Conservation (phyloP, 2,888 invertebrate species). For the Malthinus flaveolus region DNA sequence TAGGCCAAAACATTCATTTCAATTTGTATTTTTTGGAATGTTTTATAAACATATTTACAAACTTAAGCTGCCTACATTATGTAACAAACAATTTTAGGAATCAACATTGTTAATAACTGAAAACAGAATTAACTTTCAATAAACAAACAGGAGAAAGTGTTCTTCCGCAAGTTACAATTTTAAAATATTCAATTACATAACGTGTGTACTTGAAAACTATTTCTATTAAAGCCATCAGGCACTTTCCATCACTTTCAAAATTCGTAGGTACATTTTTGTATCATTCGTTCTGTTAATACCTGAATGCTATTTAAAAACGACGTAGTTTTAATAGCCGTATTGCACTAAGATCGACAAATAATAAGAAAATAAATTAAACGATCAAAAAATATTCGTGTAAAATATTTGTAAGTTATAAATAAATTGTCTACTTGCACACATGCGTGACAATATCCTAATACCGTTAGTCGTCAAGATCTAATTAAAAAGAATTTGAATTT, state of each 20-base stretch:
- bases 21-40: conserved; percentile 22
- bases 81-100: conserved; percentile 6
- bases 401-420: conserved; percentile 5
- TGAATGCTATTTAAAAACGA: neutral
- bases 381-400: conserved; percentile 8
- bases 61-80: conserved; percentile 30
- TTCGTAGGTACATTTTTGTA: conserved; percentile 24
- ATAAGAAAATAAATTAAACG: conserved; percentile 2
- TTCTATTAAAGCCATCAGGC: conserved; percentile 34
- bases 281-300: conserved; percentile 7
- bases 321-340: neutral
- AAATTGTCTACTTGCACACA: conserved; percentile 10
- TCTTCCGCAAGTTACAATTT: neutral
- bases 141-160: neutral
- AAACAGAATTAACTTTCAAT: too few species aligned
- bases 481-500: too few species aligned
- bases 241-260: conserved; percentile 36
- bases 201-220: conserved; percentile 21
- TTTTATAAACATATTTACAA: conserved; percentile 28
- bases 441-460: conserved; percentile 6
- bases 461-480: too few species aligned
- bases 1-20: conserved; percentile 4
- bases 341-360: neutral
- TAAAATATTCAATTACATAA: neutral
- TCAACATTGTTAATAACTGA: neutral